A percentile compares a stretch with the other conserved stretches of the same genome.
These are phyloP conservation scores for Dastarcus helophoroides DNA, from an alignment of 2,888 invertebrate genomes.

Conservation along the genomic window DNA sequence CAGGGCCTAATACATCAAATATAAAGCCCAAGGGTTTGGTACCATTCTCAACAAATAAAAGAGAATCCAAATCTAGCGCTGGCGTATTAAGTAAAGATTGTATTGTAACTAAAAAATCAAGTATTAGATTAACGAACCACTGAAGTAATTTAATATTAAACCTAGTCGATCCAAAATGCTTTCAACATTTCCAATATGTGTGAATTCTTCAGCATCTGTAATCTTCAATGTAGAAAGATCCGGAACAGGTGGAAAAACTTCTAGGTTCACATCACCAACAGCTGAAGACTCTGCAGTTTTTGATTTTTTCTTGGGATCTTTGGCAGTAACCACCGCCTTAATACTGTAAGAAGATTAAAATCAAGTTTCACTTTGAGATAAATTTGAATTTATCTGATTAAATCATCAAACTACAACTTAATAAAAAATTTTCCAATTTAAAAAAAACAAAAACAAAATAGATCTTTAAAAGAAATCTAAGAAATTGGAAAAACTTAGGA, in stretches of 20 bases:
- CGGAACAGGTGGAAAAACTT: conserved; percentile 41
- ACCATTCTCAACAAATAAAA: conserved; percentile 74
- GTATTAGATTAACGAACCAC: not conserved
- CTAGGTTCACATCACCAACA: not conserved
- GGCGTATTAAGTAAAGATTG: conserved; percentile 61
- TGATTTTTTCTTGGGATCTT: no score
- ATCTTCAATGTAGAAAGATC: conserved; percentile 52
- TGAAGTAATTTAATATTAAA: conserved; percentile 25
- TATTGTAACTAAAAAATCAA: conserved; percentile 56
- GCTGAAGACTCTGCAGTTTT: no score
- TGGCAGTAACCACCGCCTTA: no score
- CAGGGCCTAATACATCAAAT: conserved; percentile 85
- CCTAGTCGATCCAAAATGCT: conserved; percentile 63
- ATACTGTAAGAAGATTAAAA: no score
- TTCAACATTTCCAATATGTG: conserved; percentile 59
- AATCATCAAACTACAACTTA: no score
- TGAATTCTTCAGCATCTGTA: conserved; percentile 60
- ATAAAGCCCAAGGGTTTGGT: conserved; percentile 65
- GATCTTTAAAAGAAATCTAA: no score
- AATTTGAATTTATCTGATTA: no score
- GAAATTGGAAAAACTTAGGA: no score
- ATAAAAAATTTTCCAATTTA: no score
- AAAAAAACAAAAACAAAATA: no score
- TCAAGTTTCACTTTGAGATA: no score
- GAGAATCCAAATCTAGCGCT: conserved; percentile 74